Evolutionary conservation across 1,140 invertebrate genomes (phyloP).

Genomic region (Nylanderia fulva): DNA sequence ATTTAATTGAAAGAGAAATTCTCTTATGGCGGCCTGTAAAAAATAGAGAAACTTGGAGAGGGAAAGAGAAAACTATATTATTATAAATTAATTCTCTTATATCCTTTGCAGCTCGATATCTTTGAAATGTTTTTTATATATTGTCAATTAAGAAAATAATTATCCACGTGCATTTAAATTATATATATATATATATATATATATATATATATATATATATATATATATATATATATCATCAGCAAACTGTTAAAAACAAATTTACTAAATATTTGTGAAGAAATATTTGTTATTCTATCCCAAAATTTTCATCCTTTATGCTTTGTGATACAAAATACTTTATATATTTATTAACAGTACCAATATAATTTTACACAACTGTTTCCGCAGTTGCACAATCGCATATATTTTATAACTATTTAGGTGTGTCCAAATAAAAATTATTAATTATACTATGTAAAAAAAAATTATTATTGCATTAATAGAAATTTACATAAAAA

Average conservation of each 20-base stretch:
- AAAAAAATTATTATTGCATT: background rate
- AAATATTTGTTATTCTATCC: no score
- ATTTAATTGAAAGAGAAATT: background rate
- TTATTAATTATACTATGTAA: background rate
- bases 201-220: no score
- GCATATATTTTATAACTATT: background rate
- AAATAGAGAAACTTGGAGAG: background rate
- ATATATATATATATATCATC: no score
- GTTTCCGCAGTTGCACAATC: background rate
- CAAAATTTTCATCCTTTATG: background rate
- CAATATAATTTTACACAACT: background rate
- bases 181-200: no score
- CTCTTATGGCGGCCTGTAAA: background rate
- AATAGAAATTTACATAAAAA: background rate
- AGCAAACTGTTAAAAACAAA: no score
- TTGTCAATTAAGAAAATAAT: no score
- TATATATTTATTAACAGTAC: background rate
- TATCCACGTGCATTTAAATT: no score
- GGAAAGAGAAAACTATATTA: background rate
- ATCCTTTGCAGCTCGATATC: no score
- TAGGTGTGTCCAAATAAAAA: background rate
- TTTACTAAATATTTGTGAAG: no score
- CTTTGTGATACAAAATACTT: background rate
- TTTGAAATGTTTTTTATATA: no score
- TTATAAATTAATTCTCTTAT: background rate